Base-by-base conservation (phyloP, 1,140 invertebrate species). In the Varroa destructor region DNA sequence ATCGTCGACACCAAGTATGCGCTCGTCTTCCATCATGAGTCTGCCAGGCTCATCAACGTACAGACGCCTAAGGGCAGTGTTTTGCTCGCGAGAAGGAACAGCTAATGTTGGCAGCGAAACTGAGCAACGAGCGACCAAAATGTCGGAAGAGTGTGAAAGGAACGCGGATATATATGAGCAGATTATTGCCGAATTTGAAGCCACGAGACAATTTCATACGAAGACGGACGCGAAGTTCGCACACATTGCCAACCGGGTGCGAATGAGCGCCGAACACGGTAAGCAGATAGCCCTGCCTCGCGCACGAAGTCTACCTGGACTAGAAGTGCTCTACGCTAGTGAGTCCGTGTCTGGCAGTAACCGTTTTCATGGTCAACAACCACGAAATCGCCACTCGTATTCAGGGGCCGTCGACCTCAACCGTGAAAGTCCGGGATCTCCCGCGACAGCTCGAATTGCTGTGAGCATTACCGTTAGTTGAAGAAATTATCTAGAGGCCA, bases 381-480 rank as follows among this genome's bases (percentile, higher is more conserved):
- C 61, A 67, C 61, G 61, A 8, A 67, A 67, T 46, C 61, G 61
- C 40, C 61, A 67, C 61, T 67, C 61, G 61, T 67, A 67, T 67
- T 67, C 61, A 4, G 61, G 61, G 2, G 40, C 61, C 61, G 61
- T 46, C 12, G 61, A 67, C 46, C 61, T 67, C 37, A 67, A 67
- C 37, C 61, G 61, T 14, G 61, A 67, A 67, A 37, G 25, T 36
- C 40, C 61, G 12, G 61, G 40, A 46, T 46, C 61, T n/a, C 37
- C 61, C 14, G 57, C 57, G 40, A 1, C 61, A 12, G 40, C 61
- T 10, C 40, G 37, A 14, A 40, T 43, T 14, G 10, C 40, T 25
- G 46, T 67, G 61, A 67, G 61, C 61, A 67, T 67, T 43, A 37
- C 61, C 40, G 61, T 67, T 37, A 67, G 46, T 8, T 67, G 61